phyloP scores from a whole-genome alignment of 35 echinoderm and acorn worm genomes.

The Apostichopus californicus region DNA sequence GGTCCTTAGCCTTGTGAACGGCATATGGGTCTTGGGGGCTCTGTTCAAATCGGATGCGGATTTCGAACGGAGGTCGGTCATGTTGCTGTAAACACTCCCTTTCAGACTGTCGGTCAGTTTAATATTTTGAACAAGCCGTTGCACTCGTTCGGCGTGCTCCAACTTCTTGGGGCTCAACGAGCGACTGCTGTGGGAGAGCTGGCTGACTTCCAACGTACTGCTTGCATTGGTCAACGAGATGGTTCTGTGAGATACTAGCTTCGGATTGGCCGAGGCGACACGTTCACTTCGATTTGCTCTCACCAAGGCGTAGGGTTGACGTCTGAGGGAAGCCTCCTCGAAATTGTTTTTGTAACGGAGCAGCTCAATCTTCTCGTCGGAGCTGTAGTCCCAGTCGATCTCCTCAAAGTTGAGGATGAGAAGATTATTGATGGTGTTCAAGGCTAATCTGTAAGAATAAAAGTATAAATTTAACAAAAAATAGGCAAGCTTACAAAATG shows the following conservation, averaged over 20 bases:
- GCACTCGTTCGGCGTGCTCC: conserved; percentile 61
- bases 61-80: conserved; percentile 23
- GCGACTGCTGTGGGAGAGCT: conserved; percentile 80
- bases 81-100: conserved; percentile 76
- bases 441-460: conserved; percentile 55
- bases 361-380: conserved; percentile 89
- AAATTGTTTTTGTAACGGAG: conserved; percentile 87
- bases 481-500: not conserved
- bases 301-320: conserved; percentile 84
- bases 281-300: conserved; percentile 83
- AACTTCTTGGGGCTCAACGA: conserved; percentile 64
- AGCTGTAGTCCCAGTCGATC: conserved; percentile 88
- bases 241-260: conserved; percentile 67
- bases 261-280: conserved; percentile 84
- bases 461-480: not conserved
- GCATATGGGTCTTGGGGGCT: not conserved
- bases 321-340: conserved; percentile 77
- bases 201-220: not conserved
- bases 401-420: conserved; percentile 93
- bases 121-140: conserved; percentile 68
- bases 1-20: not conserved
- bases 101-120: conserved; percentile 77
- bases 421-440: conserved; percentile 94
- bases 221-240: not conserved
- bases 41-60: conserved; percentile 1